phyloP scores from a whole-genome alignment of 2,797 vertebrate genomes.

The Triplophysa yarkandensis region DNA sequence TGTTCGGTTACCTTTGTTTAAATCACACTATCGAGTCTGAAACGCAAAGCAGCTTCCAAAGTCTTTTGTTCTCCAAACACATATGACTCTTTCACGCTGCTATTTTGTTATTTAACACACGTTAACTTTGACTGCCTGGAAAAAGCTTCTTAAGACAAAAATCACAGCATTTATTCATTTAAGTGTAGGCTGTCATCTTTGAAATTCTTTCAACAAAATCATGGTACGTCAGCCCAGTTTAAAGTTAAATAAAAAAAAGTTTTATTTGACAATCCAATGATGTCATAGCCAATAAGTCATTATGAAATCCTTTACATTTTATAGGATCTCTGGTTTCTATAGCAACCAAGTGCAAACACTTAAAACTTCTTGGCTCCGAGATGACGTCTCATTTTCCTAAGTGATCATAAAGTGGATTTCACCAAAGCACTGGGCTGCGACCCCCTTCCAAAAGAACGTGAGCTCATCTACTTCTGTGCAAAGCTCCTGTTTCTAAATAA shows the following conservation, averaged over 20 bases:
- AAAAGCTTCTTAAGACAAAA: not conserved
- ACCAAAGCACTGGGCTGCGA: not conserved
- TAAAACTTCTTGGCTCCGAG: constrained; percentile 5
- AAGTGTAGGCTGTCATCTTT: no score
- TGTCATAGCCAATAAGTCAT: constrained; percentile 11
- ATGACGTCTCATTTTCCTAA: constrained; percentile 11
- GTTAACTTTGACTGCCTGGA: not conserved
- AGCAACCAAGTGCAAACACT: constrained; percentile 1
- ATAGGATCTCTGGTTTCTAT: constrained; percentile 12
- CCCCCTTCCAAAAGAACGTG: constrained; percentile 23
- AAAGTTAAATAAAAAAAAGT: not conserved
- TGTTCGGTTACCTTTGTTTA: not conserved
- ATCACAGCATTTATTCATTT: no score
- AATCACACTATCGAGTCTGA: not conserved
- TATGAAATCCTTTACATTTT: constrained; percentile 27
- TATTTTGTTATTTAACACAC: not conserved
- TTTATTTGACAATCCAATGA: constrained; percentile 10
- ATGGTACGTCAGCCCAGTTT: not conserved
- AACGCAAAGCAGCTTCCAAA: not conserved
- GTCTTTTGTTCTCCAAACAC: not conserved
- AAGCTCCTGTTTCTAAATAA: constrained; percentile 25
- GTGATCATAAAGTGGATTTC: constrained; percentile 29
- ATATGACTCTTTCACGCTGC: not conserved
- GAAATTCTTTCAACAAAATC: not conserved
- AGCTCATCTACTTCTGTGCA: constrained; percentile 22